Evolutionary conservation across 2,797 vertebrate genomes (phyloP).

Genomic region (Aviceda cuculoides): DNA sequence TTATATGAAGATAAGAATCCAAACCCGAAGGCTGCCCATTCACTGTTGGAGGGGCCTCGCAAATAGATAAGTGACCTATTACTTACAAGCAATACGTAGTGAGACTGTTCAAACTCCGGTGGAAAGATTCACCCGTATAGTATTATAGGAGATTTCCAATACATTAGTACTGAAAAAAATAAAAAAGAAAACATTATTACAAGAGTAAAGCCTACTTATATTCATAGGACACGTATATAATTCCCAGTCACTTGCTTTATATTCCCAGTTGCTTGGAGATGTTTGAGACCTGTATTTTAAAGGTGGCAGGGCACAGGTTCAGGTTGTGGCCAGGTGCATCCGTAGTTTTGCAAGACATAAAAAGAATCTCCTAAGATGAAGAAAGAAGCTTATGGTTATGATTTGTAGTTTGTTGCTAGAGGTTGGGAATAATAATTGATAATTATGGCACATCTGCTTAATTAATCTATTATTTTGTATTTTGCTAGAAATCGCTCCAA

Average conservation of each 20-base stretch:
- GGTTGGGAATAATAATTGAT: not conserved
- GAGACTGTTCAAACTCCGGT: not conserved
- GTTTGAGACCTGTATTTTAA: not conserved
- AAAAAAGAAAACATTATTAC: not conserved
- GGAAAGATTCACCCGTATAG: not conserved
- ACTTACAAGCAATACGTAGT: not conserved
- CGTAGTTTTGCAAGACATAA: not conserved
- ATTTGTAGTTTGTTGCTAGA: not conserved
- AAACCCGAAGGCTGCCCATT: not conserved
- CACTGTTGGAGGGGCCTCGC: not conserved
- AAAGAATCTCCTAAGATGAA: not conserved
- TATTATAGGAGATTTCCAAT: not conserved
- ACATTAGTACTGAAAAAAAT: not conserved
- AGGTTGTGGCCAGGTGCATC: not conserved
- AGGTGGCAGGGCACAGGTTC: not conserved
- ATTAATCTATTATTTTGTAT: constrained; percentile 74
- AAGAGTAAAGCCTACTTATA: not conserved
- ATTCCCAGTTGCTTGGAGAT: not conserved
- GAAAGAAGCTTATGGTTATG: not conserved
- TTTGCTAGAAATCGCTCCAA: constrained; percentile 76
- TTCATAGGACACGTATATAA: not conserved
- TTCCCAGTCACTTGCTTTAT: not conserved
- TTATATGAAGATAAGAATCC: not conserved
- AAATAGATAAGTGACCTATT: not conserved
- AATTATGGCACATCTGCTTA: not conserved